phyloP scores from a whole-genome alignment of 2,888 invertebrate genomes.

The Andrena hattorfiana region DNA sequence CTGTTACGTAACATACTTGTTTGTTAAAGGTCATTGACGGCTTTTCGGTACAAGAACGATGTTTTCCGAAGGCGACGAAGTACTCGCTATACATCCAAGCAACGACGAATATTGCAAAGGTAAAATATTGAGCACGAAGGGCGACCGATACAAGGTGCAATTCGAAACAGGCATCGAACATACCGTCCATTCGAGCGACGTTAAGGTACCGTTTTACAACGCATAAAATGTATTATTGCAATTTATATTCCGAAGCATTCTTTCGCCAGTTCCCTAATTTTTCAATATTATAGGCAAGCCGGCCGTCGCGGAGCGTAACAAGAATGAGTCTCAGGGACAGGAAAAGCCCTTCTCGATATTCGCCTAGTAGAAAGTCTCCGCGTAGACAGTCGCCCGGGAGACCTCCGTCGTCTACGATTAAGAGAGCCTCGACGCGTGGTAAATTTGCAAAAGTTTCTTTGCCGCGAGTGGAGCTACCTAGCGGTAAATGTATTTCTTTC shows the following conservation, averaged over 20 bases:
- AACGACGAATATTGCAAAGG: conserved; percentile 74
- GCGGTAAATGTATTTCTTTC: conserved; percentile 57
- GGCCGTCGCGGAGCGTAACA: conserved; percentile 76
- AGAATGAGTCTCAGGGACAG: conserved; percentile 66
- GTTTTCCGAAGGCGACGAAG: conserved; percentile 79
- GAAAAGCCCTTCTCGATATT: conserved; percentile 76
- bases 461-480: conserved; percentile 73
- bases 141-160: conserved; percentile 76
- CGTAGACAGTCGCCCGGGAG: conserved; percentile 73
- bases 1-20: conserved; percentile 21
- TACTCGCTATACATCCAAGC: conserved; percentile 78
- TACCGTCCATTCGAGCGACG: conserved; percentile 71
- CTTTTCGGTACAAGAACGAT: conserved; percentile 67
- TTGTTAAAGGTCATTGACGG: background rate
- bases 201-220: conserved; percentile 71
- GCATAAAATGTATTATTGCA: background rate
- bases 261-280: background rate
- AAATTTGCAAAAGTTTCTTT: conserved; percentile 75
- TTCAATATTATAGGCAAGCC: conserved; percentile 65
- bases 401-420: conserved; percentile 59
- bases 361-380: conserved; percentile 74
- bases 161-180: conserved; percentile 78
- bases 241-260: background rate
- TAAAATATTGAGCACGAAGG: conserved; percentile 72
- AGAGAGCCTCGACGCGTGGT: conserved; percentile 67